These are phyloP conservation scores for Styela clava DNA, from an alignment of 23 tunicate species.

Conservation along the genomic window DNA sequence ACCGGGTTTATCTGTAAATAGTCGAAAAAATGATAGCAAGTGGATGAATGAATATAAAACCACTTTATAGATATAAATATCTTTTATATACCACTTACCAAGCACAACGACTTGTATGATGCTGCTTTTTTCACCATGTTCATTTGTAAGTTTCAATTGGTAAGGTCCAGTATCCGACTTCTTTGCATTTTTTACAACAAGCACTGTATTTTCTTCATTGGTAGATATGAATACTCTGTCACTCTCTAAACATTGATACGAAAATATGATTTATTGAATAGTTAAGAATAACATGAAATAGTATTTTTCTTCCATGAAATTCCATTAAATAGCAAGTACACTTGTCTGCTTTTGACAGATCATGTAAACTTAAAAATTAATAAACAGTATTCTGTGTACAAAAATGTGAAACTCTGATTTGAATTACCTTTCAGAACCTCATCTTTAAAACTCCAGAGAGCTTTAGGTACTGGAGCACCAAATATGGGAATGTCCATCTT, in stretches of 20 bases:
- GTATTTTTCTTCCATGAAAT: neutral
- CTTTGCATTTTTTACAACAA: constrained; percentile 16
- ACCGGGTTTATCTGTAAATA: constrained; percentile 44
- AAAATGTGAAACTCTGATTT: too few species aligned
- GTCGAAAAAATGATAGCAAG: neutral
- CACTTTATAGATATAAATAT: too few species aligned
- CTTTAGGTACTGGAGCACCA: constrained; percentile 37
- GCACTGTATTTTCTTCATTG: neutral
- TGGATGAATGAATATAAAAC: neutral
- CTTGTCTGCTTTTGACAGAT: too few species aligned
- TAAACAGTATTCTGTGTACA: too few species aligned
- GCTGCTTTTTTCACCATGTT: constrained; percentile 9
- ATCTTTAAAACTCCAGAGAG: constrained; percentile 18
- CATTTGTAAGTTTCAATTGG: constrained; percentile 17
- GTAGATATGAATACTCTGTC: neutral
- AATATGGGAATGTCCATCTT: constrained; percentile 32
- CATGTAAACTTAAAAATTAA: too few species aligned
- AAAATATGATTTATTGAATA: neutral
- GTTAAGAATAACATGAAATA: too few species aligned
- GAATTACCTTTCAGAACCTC: constrained; percentile 28
- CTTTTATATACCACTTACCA: neutral
- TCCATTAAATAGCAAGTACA: too few species aligned
- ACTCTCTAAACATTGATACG: neutral
- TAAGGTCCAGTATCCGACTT: constrained; percentile 29
- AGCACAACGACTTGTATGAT: constrained; percentile 5